Evolutionary conservation across 2,797 vertebrate genomes (phyloP), one percentile per base, ranked within the genome.

Genomic region (Spondyliosoma cantharus): DNA sequence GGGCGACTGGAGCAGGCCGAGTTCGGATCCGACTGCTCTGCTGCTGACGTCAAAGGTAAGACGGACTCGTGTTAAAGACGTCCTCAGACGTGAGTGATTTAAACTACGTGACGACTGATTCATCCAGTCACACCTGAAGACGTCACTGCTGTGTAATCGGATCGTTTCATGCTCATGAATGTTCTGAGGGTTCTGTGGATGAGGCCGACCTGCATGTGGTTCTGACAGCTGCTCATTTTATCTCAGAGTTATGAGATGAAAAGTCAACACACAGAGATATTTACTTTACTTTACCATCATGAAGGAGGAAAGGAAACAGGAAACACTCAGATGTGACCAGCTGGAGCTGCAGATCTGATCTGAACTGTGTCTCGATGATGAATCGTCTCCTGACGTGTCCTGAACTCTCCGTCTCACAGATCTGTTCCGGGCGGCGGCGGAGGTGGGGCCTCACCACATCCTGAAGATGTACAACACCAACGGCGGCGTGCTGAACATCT

Each of bases 41-140:
- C 82, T 25, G 82, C 90, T 20, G 93, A 94, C 0, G 85, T 93
- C 37, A 93, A 92, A 93, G 88, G 94, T 94, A 71, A 75, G 86
- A 50, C 19, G 37, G 37, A 37, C 37, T 37, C 9, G 37, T 37
- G 9, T 11, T 37, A 37, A 37, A 19, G 7, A 5, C 7, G 6
- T 15, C 6, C 4, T 12, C 6, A 19, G 0, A 37, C 24, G 24
- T 16, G 2, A 50, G 3, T 16, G 3, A 17, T 37, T 29, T 12
- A 19, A 65, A 4, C 1, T 3, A 22, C 3, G 32, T 3, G 3
- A 24, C 7, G 5, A 0, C 7, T n/a, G 3, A 1, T 32, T 11
- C 2, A 0, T 29, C 12, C 7, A 14, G 14, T n/a, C 16, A 19
- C 14, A 32, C 29, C 3, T 12, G 6, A 19, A 22, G 2, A 11